Evolutionary conservation across 35 echinoderm and acorn worm genomes (phyloP), one percentile per base, ranked within the genome.

Genomic region (Heliocidaris tuberculata): DNA sequence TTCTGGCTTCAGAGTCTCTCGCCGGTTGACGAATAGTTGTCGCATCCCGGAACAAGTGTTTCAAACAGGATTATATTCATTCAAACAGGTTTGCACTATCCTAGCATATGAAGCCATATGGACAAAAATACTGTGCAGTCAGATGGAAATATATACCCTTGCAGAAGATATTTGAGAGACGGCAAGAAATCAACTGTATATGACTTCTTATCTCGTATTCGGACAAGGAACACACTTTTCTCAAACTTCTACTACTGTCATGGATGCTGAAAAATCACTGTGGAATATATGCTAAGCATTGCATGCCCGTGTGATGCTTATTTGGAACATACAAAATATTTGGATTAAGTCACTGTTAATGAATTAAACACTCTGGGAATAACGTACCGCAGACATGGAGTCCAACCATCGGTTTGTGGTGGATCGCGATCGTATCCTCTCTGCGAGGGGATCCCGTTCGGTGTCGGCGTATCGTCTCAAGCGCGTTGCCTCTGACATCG

Each of bases 401-500:
- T 32, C 87, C 31, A 48, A 89, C 31, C 31, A 89, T 10, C 87
- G 87, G 9, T 27, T 48, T 2, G 15, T 27, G 30, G 15, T 89
- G 31, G 87, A 89, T 48, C 87, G 87, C 2, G 87, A 89, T 32
- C 87, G 87, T 48, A 89, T 89, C 12, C 31, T 89, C 2, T 89
- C 47, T 16, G 47, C 31, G 31, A 49, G 91, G 32, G 29, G n/a
- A 48, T 12, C 17, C 2, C 91, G 91, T 49, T 93, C 91, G 2
- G 27, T 30, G 9, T 93, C 91, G 91, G 91, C 91, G 49, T 93
- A 93, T 59, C 91, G 91, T 9, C 50, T 93, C 13, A 93, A 93
- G 91, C 91, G 91, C 13, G 91, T 93, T 27, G 91, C 91, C 50
- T 93, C 91, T 17, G 91, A 93, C 50, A 93, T 93, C n/a, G 91